These are phyloP conservation scores for Puma concolor DNA, from an alignment of 2,113 vertebrate genomes.

Conservation along the genomic window DNA sequence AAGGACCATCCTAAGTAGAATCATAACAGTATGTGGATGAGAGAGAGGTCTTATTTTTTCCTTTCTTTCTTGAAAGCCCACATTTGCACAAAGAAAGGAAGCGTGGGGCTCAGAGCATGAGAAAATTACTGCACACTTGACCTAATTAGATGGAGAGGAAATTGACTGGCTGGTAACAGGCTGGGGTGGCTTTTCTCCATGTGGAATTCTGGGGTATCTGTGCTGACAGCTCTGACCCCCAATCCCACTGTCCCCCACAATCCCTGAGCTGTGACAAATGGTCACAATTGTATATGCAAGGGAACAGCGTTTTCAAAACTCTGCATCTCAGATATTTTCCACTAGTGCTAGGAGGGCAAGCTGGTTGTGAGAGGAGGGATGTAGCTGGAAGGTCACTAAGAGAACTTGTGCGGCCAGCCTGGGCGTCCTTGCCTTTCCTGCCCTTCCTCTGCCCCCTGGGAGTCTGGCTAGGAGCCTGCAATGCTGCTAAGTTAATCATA, in stretches of 20 bases:
- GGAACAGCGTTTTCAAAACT: not conserved
- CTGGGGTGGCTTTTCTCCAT: not conserved
- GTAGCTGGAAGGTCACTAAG: not conserved
- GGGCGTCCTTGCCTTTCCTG: not conserved
- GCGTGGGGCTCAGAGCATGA: not conserved
- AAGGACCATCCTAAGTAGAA: not conserved
- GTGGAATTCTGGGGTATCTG: not conserved
- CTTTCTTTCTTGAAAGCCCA: not conserved
- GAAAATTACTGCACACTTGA: not conserved
- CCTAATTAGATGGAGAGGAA: conserved; percentile 9
- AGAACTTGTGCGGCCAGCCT: not conserved
- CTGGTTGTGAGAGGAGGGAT: not conserved
- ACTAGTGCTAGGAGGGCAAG: not conserved
- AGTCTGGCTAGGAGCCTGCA: not conserved
- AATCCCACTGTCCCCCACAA: no score
- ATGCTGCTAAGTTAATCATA: not conserved
- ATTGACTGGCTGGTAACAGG: not conserved
- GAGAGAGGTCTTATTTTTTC: not conserved
- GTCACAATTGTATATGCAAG: not conserved
- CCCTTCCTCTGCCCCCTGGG: not conserved
- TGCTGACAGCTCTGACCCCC: not conserved
- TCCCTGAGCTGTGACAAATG: not conserved
- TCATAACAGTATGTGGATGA: not conserved
- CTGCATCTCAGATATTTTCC: not conserved
- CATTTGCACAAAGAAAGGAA: not conserved